Conservation (phyloP, 2,888 invertebrate genomes). For the Heteromurus nitidus region DNA sequence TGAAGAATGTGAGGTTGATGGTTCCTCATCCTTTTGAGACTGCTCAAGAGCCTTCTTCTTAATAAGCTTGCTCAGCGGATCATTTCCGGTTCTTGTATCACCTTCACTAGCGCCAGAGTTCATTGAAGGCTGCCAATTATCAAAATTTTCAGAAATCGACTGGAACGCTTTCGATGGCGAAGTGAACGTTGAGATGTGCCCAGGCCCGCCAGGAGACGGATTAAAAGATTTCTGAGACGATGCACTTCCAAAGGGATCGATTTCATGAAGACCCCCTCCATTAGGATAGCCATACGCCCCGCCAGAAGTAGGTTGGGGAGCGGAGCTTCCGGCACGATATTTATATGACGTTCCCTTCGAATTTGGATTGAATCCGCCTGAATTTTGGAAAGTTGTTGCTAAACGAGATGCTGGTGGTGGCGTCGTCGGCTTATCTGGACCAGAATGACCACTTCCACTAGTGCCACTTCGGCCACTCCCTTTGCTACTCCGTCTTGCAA, state of each 20-base stretch:
- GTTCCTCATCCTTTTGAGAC: background rate
- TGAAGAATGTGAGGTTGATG: background rate
- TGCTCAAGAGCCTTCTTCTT: background rate
- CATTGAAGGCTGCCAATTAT: conserved; percentile 31
- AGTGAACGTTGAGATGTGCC: background rate
- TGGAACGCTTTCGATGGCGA: background rate
- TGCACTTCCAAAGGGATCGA: conserved; percentile 16
- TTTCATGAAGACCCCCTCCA: conserved; percentile 28
- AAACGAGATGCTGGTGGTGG: conserved; percentile 3
- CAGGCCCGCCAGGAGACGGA: background rate
- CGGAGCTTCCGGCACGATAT: background rate
- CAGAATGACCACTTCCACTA: conserved; percentile 1
- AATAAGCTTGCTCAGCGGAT: background rate
- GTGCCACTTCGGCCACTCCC: background rate
- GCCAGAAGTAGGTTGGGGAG: conserved; percentile 42
- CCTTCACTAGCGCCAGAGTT: conserved; percentile 2
- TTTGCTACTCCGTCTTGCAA: background rate
- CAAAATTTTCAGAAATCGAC: background rate
- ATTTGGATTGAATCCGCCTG: conserved; percentile 27
- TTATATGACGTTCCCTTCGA: background rate
- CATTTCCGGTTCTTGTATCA: too few species aligned
- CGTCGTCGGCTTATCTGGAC: background rate
- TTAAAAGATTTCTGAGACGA: background rate
- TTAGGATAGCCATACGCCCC: conserved; percentile 40
- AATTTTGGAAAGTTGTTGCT: conserved; percentile 33